Conservation (phyloP, 1,140 invertebrate genomes). For the Bombus sylvicola region DNA sequence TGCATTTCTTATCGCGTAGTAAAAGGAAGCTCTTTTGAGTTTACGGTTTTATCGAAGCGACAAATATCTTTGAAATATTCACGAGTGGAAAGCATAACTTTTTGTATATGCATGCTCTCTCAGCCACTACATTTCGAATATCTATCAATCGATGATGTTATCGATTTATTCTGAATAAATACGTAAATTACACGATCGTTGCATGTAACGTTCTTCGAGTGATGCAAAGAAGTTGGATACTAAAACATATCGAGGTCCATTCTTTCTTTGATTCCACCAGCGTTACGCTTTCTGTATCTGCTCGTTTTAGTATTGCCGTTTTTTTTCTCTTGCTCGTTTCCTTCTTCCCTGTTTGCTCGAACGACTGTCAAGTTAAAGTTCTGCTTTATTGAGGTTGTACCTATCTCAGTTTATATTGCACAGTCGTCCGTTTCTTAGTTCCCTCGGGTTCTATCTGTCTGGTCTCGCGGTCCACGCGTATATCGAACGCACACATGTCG, state of each 20-base stretch:
- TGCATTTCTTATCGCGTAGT: no score
- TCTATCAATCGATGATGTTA: neutral
- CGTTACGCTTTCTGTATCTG: neutral
- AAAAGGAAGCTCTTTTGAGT: no score
- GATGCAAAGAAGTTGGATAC: neutral
- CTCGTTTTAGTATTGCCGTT: neutral
- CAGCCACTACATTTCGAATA: neutral
- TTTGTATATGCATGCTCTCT: neutral
- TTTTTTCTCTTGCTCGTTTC: neutral
- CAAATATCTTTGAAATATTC: neutral
- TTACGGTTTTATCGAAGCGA: neutral
- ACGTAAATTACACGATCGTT: neutral
- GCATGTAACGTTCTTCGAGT: neutral
- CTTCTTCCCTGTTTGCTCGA: neutral
- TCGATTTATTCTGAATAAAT: neutral
- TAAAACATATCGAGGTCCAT: neutral
- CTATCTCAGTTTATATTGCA: neutral
- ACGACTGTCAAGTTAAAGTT: slow-evolving; percentile 6
- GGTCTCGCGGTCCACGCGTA: neutral
- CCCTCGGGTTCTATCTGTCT: slow-evolving; percentile 9
- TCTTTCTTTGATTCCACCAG: neutral
- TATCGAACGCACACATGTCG: neutral
- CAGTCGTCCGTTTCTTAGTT: neutral
- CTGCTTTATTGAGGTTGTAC: slow-evolving; percentile 7
- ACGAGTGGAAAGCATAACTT: neutral